phyloP scores from a whole-genome alignment of 2,888 invertebrate genomes.

The Dolichopus griseipennis region DNA sequence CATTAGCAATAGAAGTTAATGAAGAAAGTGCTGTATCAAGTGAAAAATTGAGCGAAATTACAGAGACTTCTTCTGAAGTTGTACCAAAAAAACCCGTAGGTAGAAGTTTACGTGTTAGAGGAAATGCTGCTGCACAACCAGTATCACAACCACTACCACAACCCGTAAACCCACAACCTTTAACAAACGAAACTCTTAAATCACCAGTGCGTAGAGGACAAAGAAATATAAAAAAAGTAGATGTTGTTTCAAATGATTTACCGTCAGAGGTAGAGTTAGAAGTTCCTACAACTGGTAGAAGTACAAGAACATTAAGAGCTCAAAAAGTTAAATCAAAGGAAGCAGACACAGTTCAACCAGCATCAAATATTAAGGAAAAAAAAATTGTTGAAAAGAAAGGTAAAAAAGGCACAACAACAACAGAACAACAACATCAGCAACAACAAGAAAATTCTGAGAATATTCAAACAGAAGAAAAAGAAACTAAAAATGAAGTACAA shows the following conservation, averaged over 20 bases:
- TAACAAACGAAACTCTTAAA: not conserved
- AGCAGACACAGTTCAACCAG: not conserved
- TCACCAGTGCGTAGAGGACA: not conserved
- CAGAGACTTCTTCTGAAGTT: not conserved
- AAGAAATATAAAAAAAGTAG: not conserved
- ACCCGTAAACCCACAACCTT: not conserved
- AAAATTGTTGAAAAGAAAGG: not conserved
- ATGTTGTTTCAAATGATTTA: not conserved
- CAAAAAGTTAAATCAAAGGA: not conserved
- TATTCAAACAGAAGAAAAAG: constrained; percentile 21
- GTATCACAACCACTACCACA: not conserved
- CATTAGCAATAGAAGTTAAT: constrained; percentile 13
- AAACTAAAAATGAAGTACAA: constrained; percentile 14
- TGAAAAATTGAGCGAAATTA: too few relatives aligned
- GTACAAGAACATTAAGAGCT: not conserved
- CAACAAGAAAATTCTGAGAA: constrained; percentile 7
- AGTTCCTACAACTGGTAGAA: not conserved
- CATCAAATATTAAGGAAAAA: not conserved
- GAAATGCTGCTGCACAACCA: not conserved
- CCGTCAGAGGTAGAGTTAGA: not conserved
- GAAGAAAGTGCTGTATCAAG: constrained; percentile 22
- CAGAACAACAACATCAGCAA: not conserved
- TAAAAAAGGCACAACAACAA: not conserved
- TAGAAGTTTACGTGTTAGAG: not conserved
- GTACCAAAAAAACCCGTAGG: not conserved